Percentiles rank a stretch among this genome's conserved stretches.
These are phyloP conservation scores for Platygyra sinensis DNA, from an alignment of 64 coral and sea anemone species.

Conservation along the genomic window DNA sequence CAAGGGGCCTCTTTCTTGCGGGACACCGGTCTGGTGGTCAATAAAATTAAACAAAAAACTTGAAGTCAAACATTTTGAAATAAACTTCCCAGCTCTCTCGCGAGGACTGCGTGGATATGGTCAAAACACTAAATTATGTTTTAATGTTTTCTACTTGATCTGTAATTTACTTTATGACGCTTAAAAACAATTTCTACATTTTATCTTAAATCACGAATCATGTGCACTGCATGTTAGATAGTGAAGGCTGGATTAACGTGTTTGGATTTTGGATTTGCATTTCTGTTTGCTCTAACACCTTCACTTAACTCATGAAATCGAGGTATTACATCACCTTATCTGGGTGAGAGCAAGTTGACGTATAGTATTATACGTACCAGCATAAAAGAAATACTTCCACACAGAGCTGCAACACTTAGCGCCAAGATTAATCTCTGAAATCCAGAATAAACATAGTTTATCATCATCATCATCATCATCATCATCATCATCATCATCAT, in stretches of 20 bases:
- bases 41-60: neutral
- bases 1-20: constrained; percentile 48
- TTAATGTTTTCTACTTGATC: neutral
- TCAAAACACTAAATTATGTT: too few relatives aligned
- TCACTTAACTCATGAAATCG: neutral
- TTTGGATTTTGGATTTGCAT: too few relatives aligned
- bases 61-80: neutral
- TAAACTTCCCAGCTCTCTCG: too few relatives aligned
- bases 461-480: neutral
- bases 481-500: neutral
- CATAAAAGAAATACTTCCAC: constrained; percentile 60
- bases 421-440: constrained; percentile 86
- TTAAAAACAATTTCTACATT: neutral
- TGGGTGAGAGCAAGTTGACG: neutral
- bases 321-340: neutral
- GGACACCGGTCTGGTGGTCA: constrained; percentile 63
- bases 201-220: too few relatives aligned
- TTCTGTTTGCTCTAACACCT: too few relatives aligned
- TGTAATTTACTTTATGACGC: neutral
- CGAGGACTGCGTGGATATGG: too few relatives aligned
- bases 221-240: too few relatives aligned
- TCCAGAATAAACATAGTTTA: neutral
- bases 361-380: constrained; percentile 56
- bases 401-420: constrained; percentile 73
- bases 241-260: too few relatives aligned